phyloP scores from a whole-genome alignment of 2,888 invertebrate species.

The Pachydiplax longipennis region DNA sequence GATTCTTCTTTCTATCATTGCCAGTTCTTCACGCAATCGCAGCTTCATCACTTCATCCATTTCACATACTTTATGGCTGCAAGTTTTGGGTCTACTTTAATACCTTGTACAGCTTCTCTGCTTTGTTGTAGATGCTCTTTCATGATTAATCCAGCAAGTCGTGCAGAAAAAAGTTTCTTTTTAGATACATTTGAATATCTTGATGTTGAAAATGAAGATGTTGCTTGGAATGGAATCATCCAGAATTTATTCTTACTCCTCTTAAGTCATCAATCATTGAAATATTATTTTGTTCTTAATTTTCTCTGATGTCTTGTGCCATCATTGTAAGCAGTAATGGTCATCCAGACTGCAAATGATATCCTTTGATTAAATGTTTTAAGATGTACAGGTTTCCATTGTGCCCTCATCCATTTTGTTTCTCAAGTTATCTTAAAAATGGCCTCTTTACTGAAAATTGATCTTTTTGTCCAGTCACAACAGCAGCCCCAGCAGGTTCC shows the following conservation, averaged over 20 bases:
- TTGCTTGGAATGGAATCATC: too few relatives aligned
- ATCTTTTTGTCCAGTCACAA: constrained; percentile 39
- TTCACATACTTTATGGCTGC: neutral
- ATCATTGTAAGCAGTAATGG: neutral
- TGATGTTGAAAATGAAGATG: too few relatives aligned
- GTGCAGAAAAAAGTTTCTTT: neutral
- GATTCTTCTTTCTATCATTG: neutral
- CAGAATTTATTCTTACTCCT: too few relatives aligned
- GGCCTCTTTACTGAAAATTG: neutral
- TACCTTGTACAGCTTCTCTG: neutral
- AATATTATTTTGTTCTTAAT: too few relatives aligned
- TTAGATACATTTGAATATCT: neutral
- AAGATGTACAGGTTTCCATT: neutral
- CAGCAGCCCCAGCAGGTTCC: constrained; percentile 49
- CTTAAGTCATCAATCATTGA: too few relatives aligned
- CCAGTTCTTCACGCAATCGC: neutral
- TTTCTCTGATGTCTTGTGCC: neutral
- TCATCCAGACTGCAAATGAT: neutral
- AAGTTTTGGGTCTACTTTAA: neutral
- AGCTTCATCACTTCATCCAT: neutral
- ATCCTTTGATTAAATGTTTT: neutral
- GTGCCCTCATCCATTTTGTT: neutral
- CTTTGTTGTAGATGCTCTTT: neutral
- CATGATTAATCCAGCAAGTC: neutral
- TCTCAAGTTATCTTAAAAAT: neutral